phyloP scores from a whole-genome alignment of 2,888 invertebrate genomes.

The Desoria tigrina region DNA sequence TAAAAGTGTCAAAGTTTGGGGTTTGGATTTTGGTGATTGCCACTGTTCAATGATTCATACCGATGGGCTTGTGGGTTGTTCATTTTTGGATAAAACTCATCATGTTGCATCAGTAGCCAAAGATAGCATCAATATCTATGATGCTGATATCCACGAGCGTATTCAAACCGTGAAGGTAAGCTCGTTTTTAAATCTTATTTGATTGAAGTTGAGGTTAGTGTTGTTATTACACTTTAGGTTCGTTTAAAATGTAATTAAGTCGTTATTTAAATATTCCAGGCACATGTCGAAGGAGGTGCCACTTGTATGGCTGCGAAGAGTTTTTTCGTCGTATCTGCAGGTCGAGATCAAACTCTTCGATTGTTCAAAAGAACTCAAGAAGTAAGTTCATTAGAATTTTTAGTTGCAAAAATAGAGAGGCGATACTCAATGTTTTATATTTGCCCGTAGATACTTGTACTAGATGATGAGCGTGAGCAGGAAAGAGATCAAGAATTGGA shows the following conservation, averaged over 20 bases:
- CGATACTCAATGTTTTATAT: no score
- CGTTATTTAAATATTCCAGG: constrained; percentile 19
- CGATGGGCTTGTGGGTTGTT: constrained; percentile 84
- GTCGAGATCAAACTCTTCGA: constrained; percentile 63
- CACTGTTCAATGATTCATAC: constrained; percentile 94
- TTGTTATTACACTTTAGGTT: neutral
- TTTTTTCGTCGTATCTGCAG: constrained; percentile 62
- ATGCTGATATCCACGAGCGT: constrained; percentile 86
- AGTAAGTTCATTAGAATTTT: constrained; percentile 33
- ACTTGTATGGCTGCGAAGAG: constrained; percentile 65
- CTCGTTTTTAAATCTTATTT: constrained; percentile 42
- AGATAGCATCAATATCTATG: constrained; percentile 97
- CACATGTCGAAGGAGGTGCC: constrained; percentile 51
- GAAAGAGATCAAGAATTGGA: constrained; percentile 71
- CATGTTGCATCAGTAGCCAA: constrained; percentile 90
- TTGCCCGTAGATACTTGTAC: constrained; percentile 78
- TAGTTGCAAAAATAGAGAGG: no score
- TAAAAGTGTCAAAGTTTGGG: constrained; percentile 96
- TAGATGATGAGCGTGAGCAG: constrained; percentile 86
- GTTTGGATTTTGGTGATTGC: constrained; percentile 98
- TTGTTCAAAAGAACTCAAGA: constrained; percentile 64
- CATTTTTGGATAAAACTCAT: constrained; percentile 88
- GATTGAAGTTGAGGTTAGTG: neutral
- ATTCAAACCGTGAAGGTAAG: constrained; percentile 81
- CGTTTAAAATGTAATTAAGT: neutral